Evolutionary conservation across 2,888 invertebrate genomes (phyloP).

Genomic region (Athalia rosae): DNA sequence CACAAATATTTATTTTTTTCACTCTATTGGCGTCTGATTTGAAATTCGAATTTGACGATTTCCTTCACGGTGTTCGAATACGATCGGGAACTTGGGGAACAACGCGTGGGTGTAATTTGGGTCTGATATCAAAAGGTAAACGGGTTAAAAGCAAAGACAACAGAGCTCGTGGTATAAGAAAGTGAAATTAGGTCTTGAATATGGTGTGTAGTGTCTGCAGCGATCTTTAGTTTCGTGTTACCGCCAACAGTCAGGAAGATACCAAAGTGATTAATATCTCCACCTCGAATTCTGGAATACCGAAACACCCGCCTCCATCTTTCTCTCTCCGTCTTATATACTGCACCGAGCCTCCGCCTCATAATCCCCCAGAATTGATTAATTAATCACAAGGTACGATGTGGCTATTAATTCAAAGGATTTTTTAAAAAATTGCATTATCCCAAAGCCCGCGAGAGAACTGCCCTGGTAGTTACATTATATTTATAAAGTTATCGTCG

Average conservation of each 20-base stretch:
- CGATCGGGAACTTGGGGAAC: neutral
- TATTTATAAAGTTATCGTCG: too few species aligned
- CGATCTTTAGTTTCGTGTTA: neutral
- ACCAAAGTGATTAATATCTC: conserved; percentile 28
- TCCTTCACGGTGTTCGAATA: neutral
- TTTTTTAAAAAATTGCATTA: too few species aligned
- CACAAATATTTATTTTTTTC: too few species aligned
- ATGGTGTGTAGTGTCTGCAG: conserved; percentile 7
- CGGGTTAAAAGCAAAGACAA: conserved; percentile 9
- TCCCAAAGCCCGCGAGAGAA: too few species aligned
- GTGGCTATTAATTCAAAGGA: too few species aligned
- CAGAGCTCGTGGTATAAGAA: conserved; percentile 28
- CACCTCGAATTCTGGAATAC: conserved; percentile 27
- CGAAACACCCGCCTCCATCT: conserved; percentile 9
- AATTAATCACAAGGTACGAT: conserved; percentile 26
- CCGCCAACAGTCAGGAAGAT: conserved; percentile 14
- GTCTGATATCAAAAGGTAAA: conserved; percentile 18
- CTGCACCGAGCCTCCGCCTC: neutral
- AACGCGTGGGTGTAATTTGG: neutral
- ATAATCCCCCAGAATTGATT: conserved; percentile 28
- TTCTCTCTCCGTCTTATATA: conserved; percentile 6
- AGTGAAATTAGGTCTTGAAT: conserved; percentile 10
- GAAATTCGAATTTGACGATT: too few species aligned
- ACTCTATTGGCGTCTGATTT: neutral
- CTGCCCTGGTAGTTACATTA: too few species aligned